Conservation (phyloP, 1,140 invertebrate genomes). For the Carposina sasakii region DNA sequence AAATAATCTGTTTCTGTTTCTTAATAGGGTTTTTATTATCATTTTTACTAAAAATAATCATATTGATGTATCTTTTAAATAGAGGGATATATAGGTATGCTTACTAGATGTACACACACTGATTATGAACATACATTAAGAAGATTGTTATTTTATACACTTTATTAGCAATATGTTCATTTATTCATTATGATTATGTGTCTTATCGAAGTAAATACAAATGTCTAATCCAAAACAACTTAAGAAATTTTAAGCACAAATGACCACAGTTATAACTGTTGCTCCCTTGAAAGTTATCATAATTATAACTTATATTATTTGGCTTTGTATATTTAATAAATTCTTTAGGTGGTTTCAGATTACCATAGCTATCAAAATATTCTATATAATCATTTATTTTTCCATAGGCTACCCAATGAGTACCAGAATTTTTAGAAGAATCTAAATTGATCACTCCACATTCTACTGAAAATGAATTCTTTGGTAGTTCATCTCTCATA, state of each 20-base stretch:
- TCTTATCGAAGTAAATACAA: not conserved
- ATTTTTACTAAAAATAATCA: conserved; percentile 2
- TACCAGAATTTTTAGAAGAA: conserved; percentile 23
- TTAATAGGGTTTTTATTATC: not conserved
- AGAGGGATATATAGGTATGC: conserved; percentile 1
- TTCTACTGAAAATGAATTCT: too few species aligned
- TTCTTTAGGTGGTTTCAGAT: conserved; percentile 30
- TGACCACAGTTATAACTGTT: conserved; percentile 11
- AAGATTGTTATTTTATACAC: conserved; percentile 5
- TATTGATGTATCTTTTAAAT: conserved; percentile 3
- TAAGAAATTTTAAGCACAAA: conserved; percentile 9
- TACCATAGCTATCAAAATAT: conserved; percentile 35
- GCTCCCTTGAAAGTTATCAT: not conserved
- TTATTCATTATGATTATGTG: conserved; percentile 11
- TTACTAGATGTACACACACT: not conserved
- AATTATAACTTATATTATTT: conserved; percentile 10
- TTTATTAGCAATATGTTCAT: conserved; percentile 4
- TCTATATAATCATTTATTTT: conserved; percentile 26
- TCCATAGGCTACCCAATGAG: conserved; percentile 44
- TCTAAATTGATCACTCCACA: conserved; percentile 40
- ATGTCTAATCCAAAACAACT: not conserved
- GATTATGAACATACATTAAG: conserved; percentile 11
- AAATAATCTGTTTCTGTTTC: not conserved
- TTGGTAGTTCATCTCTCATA: too few species aligned
- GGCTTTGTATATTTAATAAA: not conserved